These are phyloP conservation scores for Pelvicachromis taeniatus DNA, from an alignment of 2,113 vertebrate species.

Conservation along the genomic window DNA sequence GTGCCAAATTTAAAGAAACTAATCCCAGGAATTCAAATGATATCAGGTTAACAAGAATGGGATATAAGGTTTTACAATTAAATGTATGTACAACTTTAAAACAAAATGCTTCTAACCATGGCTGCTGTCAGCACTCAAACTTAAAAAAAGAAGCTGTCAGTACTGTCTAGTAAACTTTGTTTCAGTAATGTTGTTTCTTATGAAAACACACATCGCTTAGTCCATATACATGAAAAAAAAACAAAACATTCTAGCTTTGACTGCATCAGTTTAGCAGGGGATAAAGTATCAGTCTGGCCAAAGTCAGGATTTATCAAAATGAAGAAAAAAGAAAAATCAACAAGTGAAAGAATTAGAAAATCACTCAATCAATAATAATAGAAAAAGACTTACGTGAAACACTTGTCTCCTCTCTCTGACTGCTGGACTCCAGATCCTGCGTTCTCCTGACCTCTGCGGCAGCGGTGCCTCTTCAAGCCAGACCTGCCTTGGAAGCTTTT, in stretches of 20 bases:
- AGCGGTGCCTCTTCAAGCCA: slow-evolving; percentile 74
- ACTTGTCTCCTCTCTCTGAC: slow-evolving; percentile 61
- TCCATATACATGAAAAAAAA: not conserved
- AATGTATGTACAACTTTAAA: not conserved
- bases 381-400: slow-evolving; percentile 64
- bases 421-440: slow-evolving; percentile 19
- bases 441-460: slow-evolving; percentile 49
- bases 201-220: not conserved
- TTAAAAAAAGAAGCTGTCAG: not conserved
- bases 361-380: not conserved
- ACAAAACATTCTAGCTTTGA: not conserved
- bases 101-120: not conserved
- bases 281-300: not conserved
- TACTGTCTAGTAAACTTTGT: not conserved
- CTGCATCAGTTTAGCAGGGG: not conserved
- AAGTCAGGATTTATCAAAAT: not conserved
- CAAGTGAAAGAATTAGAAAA: not conserved
- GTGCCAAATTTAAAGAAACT: not conserved
- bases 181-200: not conserved
- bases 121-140: not conserved
- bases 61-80: not conserved
- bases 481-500: slow-evolving; percentile 75
- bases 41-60: not conserved
- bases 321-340: not conserved
- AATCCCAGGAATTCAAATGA: not conserved